Evolutionary conservation across 2,113 vertebrate genomes (phyloP), one percentile per base, ranked within the genome.

Genomic region (Tretioscincus oriximinensis): DNA sequence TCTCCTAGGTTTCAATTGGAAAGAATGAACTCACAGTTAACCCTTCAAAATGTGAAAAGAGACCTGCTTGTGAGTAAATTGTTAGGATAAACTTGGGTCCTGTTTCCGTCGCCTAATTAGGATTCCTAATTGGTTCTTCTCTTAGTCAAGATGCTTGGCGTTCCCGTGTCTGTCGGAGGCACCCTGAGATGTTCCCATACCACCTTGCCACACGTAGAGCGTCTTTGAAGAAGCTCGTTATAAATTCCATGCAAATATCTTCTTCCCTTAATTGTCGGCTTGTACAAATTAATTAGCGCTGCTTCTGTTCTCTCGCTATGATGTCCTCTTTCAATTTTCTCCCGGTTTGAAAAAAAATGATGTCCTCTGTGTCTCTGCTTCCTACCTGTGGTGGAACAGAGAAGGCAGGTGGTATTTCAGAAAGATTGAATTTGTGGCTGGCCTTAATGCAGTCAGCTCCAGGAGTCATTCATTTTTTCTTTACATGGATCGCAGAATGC

Each of bases 171-270:
- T 81, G 85, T 86, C 35, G 84, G 76, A 89, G 90, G 81, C 88
- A 89, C 85, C 91, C 89, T 91, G 88, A 85, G 5, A 89, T 86
- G 91, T 94, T 92, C 92, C 91, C 89, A 75, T 81, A 80, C 83
- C 89, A 89, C 80, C 82, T 85, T 80, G 80, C 89, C 85, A 81
- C 85, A 81, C 83, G 68, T 85, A 90, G 88, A 91, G 90, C 89
- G 78, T 84, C 91, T 92, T 61, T 90, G 92, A 92, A 93, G 93
- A 88, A 84, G 81, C 91, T 94, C 93, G 90, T 90, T 90, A 91
- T 90, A 87, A 85, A 89, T 90, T 90, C 91, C 90, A 90, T 87
- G 88, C 93, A 90, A 92, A 93, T 92, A 89, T 24, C 28, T 1
- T 87, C 82, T 83, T 84, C 88, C 89, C 90, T 79, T 91, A 92